These are phyloP conservation scores for Falco punctatus DNA, from an alignment of 2,113 vertebrate species.

Conservation along the genomic window DNA sequence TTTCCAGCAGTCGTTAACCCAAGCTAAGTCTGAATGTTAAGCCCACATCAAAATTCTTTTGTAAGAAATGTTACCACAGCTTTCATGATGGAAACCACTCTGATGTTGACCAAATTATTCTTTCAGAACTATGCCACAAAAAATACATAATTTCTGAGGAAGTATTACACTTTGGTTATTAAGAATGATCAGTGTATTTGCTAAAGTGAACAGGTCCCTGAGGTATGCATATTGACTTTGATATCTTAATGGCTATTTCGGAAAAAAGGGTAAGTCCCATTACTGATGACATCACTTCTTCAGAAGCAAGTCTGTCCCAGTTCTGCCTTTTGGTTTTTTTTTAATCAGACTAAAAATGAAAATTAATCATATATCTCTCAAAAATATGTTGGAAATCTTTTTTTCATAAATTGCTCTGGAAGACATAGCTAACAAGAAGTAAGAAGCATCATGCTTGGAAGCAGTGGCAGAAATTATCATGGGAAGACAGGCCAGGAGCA, in stretches of 20 bases:
- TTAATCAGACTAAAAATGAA: neutral
- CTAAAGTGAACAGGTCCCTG: rapidly evolving
- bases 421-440: neutral
- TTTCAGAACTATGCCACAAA: neutral
- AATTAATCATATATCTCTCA: neutral
- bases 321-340: neutral
- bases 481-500: neutral
- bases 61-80: neutral
- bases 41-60: neutral
- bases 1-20: neutral
- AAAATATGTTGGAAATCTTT: neutral
- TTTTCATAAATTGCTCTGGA: neutral
- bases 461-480: neutral
- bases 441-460: neutral
- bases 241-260: neutral
- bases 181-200: neutral
- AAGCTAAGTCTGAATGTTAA: neutral
- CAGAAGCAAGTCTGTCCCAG: neutral
- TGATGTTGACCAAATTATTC: neutral
- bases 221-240: neutral
- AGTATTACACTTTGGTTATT: neutral
- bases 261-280: neutral
- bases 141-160: neutral
- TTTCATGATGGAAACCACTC: neutral
- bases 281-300: neutral